Evolutionary conservation across 2,888 invertebrate species (phyloP).

Genomic region (Loripinus fragilis): DNA sequence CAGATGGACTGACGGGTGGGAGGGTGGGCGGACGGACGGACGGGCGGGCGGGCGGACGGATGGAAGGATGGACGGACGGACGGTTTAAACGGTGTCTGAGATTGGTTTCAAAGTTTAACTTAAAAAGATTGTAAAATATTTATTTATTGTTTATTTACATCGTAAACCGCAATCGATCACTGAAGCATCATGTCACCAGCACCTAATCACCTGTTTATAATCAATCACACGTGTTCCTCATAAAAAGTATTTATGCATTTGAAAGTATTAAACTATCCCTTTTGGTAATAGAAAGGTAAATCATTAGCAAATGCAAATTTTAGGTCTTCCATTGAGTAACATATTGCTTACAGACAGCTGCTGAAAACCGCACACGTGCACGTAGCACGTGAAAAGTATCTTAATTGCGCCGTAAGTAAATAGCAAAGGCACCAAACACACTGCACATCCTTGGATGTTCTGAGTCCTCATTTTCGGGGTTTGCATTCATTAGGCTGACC

Average conservation of each 20-base stretch:
- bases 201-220: background rate
- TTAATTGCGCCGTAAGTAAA: background rate
- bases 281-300: background rate
- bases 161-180: background rate
- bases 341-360: background rate
- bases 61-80: too few relatives aligned
- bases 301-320: conserved; percentile 4
- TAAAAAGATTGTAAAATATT: too few relatives aligned
- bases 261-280: conserved; percentile 14
- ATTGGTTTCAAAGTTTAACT: too few relatives aligned
- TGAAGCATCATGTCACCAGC: background rate
- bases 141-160: background rate
- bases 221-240: conserved; percentile 2
- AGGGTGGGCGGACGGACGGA: too few relatives aligned
- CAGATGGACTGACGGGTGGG: too few relatives aligned
- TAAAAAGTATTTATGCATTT: conserved; percentile 3
- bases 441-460: too few relatives aligned
- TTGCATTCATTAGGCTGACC: too few relatives aligned
- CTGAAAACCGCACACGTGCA: background rate
- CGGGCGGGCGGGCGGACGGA: too few relatives aligned
- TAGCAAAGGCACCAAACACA: background rate
- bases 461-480: too few relatives aligned
- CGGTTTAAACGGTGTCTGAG: too few relatives aligned
- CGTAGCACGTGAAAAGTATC: background rate
- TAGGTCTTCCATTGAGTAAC: background rate